Evolutionary conservation across 2,113 vertebrate genomes (phyloP).

Genomic region (Chamaetylas fuelleborni): DNA sequence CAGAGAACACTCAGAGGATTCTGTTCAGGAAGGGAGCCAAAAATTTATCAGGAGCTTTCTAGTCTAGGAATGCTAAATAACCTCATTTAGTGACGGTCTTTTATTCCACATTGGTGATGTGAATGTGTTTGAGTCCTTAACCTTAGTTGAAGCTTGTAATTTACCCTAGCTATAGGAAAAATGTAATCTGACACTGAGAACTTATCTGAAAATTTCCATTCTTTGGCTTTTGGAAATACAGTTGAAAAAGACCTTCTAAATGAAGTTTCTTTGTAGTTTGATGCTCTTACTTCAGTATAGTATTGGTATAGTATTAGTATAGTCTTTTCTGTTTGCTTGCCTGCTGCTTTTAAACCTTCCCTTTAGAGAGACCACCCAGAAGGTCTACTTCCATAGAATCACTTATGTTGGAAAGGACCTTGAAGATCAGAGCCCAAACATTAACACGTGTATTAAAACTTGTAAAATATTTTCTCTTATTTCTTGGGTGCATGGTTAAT

Average conservation of each 20-base stretch:
- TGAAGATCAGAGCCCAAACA: neutral
- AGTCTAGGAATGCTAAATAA: neutral
- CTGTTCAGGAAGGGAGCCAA: neutral
- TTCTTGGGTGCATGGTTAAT: rapidly evolving
- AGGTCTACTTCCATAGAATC: neutral
- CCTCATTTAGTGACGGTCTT: neutral
- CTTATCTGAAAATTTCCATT: rapidly evolving
- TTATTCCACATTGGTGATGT: rapidly evolving
- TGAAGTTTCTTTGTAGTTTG: neutral
- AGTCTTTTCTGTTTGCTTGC: neutral
- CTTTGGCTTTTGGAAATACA: neutral
- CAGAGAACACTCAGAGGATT: neutral
- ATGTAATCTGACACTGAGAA: neutral
- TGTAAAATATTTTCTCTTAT: neutral
- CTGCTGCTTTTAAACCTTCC: neutral
- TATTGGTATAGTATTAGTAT: too few species aligned
- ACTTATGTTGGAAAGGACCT: neutral
- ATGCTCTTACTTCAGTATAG: neutral
- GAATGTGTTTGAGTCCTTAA: neutral
- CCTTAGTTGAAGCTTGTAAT: neutral
- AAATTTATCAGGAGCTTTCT: neutral
- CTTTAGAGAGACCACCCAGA: neutral
- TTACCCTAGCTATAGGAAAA: neutral
- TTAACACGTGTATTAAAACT: neutral
- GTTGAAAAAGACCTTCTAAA: neutral